A percentile compares a stretch with the other conserved stretches of the same genome.
Conservation (phyloP, 2,888 invertebrate genomes). For the Belgica antarctica region DNA sequence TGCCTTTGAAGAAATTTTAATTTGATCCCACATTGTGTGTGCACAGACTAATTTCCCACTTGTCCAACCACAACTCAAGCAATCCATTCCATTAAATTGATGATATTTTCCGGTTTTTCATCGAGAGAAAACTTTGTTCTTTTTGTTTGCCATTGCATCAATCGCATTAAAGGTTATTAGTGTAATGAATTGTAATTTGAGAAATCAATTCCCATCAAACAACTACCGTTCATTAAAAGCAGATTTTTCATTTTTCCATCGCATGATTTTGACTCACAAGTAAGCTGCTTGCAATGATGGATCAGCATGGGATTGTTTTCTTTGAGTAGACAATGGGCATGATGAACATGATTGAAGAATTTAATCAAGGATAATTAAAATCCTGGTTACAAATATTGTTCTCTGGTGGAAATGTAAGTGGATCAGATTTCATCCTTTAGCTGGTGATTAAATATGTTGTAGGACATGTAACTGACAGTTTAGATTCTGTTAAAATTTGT, state of each 20-base stretch:
- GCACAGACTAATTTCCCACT: constrained; percentile 24
- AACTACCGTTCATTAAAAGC: constrained; percentile 40
- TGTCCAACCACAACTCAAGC: background rate
- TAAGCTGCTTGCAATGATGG: constrained; percentile 30
- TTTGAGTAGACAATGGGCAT: background rate
- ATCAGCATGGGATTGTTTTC: constrained; percentile 8
- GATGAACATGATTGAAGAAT: constrained; percentile 8
- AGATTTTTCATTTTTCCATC: constrained; percentile 22
- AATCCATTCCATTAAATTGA: constrained; percentile 43
- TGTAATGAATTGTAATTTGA: constrained; percentile 43
- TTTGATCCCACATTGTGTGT: constrained; percentile 19
- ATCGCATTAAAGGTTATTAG: constrained; percentile 43
- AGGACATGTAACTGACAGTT: too few species aligned
- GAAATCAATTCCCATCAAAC: constrained; percentile 25
- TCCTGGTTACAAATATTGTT: background rate
- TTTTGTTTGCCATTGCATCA: constrained; percentile 33
- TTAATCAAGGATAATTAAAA: constrained; percentile 34
- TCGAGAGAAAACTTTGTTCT: constrained; percentile 2
- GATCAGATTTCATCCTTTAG: background rate
- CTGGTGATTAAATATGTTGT: too few species aligned
- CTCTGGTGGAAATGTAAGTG: background rate
- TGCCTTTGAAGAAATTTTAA: constrained; percentile 5
- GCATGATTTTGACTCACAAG: background rate
- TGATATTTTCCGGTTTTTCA: constrained; percentile 43
- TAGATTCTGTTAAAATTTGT: too few species aligned